These are phyloP conservation scores for Polia nebulosa DNA, from an alignment of 2,888 invertebrate genomes.

Conservation along the genomic window DNA sequence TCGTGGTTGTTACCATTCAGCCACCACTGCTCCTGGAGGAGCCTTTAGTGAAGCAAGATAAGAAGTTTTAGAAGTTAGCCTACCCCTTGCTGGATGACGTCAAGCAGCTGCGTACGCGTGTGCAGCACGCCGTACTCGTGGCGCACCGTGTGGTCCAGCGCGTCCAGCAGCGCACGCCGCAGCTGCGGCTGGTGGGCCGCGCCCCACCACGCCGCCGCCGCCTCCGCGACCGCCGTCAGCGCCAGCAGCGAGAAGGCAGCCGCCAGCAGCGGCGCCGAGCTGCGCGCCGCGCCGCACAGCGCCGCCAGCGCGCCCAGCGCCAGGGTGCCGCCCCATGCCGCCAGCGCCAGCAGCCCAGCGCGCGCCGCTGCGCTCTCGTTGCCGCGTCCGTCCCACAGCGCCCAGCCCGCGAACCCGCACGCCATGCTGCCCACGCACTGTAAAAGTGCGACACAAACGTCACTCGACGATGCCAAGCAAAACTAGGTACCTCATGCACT, in stretches of 20 bases:
- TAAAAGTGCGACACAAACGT: slow-evolving; percentile 12
- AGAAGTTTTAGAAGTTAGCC: slow-evolving; percentile 28
- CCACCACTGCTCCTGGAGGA: too few relatives aligned
- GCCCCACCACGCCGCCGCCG: slow-evolving; percentile 86
- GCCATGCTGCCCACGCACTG: slow-evolving; percentile 81
- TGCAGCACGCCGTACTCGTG: slow-evolving; percentile 80
- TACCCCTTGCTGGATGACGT: slow-evolving; percentile 84
- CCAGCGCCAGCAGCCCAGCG: slow-evolving; percentile 81
- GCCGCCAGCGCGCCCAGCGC: slow-evolving; percentile 78
- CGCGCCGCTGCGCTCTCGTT: slow-evolving; percentile 78
- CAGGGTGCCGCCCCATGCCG: slow-evolving; percentile 81
- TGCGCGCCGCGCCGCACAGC: slow-evolving; percentile 76
- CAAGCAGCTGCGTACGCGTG: slow-evolving; percentile 80
- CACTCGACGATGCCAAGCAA: neutral
- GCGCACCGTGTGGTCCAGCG: slow-evolving; percentile 76
- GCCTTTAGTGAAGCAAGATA: neutral
- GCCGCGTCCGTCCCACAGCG: slow-evolving; percentile 83
- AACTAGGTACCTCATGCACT: neutral
- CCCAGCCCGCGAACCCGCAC: slow-evolving; percentile 82
- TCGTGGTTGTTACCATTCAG: too few relatives aligned
- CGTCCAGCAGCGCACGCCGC: slow-evolving; percentile 76
- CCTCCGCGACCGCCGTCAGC: slow-evolving; percentile 83
- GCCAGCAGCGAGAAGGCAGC: slow-evolving; percentile 83
- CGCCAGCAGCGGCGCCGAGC: slow-evolving; percentile 80
- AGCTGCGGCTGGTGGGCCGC: slow-evolving; percentile 83